Conservation (phyloP, 2,888 invertebrate genomes). For the Polydrusus tereticollis region DNA sequence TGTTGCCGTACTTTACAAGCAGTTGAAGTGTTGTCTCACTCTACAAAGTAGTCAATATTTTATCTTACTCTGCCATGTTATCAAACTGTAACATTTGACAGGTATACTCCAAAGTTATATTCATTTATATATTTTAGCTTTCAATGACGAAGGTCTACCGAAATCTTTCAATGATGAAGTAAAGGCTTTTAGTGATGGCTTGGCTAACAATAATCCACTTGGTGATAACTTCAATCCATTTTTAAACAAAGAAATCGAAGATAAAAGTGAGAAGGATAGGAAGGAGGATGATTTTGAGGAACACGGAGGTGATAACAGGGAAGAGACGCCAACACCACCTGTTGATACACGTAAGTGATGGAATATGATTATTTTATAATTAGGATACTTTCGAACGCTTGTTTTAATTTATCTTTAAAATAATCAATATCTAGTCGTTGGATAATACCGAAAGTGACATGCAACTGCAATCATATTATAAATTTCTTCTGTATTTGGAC, state of each 20-base stretch:
- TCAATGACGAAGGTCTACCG: slow-evolving; percentile 21
- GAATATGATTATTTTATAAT: too few species aligned
- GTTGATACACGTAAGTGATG: slow-evolving; percentile 70
- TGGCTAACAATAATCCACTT: slow-evolving; percentile 51
- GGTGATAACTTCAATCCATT: slow-evolving; percentile 56
- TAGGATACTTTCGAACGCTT: not conserved
- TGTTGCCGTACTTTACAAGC: too few species aligned
- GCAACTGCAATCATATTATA: not conserved
- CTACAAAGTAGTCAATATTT: too few species aligned
- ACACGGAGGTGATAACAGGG: slow-evolving; percentile 59
- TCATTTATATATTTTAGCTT: too few species aligned
- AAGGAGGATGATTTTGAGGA: slow-evolving; percentile 46
- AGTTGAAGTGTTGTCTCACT: too few species aligned
- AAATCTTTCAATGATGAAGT: slow-evolving; percentile 55
- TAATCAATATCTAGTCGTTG: not conserved
- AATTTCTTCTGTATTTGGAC: slow-evolving; percentile 6
- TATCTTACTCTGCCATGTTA: too few species aligned
- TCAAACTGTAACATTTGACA: too few species aligned
- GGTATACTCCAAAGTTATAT: too few species aligned
- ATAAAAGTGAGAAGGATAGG: slow-evolving; percentile 25
- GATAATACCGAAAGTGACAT: slow-evolving; percentile 11
- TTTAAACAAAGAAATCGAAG: slow-evolving; percentile 57
- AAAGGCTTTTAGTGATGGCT: slow-evolving; percentile 53
- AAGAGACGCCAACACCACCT: slow-evolving; percentile 74
- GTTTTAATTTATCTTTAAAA: not conserved